These are phyloP conservation scores for Phalanger gymnotis DNA, from an alignment of 2,797 vertebrate species.

Conservation along the genomic window DNA sequence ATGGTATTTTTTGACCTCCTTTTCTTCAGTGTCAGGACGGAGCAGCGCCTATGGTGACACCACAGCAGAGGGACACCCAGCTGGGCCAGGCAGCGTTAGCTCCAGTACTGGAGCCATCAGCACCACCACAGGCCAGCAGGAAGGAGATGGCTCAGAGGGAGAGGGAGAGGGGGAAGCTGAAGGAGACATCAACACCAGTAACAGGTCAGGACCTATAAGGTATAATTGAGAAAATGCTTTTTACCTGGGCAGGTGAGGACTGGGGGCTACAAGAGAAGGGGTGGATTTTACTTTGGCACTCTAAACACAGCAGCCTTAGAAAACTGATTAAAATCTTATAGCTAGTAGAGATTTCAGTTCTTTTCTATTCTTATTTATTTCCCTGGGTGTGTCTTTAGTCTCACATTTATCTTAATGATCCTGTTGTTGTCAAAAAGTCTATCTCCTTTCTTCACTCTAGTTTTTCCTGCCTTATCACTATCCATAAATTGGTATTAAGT, in stretches of 20 bases:
- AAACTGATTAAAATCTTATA: neutral
- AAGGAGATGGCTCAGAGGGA: conserved; percentile 97
- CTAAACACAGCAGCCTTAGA: neutral
- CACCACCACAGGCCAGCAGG: conserved; percentile 96
- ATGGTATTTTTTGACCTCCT: neutral
- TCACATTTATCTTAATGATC: neutral
- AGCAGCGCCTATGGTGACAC: conserved; percentile 98
- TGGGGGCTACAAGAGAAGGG: neutral
- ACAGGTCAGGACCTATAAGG: conserved; percentile 88
- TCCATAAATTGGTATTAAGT: neutral
- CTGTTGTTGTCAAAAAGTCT: neutral
- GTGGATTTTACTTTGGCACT: neutral
- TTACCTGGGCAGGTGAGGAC: neutral
- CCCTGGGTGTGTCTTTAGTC: conserved; percentile 17
- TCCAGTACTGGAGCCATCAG: conserved; percentile 99
- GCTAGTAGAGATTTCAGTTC: neutral
- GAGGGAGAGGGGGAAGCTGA: conserved; percentile 96
- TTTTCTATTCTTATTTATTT: conserved; percentile 6
- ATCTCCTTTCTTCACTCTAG: neutral
- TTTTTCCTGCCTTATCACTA: conserved; percentile 1
- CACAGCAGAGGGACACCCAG: conserved; percentile 93
- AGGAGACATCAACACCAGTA: conserved; percentile 96
- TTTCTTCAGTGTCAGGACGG: conserved; percentile 92
- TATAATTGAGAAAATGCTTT: neutral
- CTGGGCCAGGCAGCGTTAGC: conserved; percentile 96